Conservation (phyloP, 2,113 vertebrate species). For the Neofelis nebulosa region DNA sequence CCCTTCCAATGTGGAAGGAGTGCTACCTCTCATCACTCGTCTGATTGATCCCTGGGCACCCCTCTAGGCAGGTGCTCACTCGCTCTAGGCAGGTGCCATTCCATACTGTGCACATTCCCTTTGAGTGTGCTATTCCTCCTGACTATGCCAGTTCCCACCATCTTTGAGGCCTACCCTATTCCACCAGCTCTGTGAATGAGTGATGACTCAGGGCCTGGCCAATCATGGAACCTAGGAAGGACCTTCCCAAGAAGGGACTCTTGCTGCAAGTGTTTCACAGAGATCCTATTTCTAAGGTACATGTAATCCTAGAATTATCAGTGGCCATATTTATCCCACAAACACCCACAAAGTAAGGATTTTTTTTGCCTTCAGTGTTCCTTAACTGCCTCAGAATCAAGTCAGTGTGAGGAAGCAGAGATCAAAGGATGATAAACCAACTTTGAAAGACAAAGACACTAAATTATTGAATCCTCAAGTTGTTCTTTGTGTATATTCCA, state of each 20-base stretch:
- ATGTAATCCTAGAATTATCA: background rate
- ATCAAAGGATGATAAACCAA: background rate
- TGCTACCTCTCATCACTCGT: background rate
- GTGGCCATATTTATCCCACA: too few species aligned
- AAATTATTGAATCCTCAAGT: background rate
- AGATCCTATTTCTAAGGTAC: background rate
- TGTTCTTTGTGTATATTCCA: background rate
- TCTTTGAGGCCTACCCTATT: background rate
- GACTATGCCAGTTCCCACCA: background rate
- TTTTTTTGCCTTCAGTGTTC: background rate
- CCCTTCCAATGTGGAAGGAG: background rate
- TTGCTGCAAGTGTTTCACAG: background rate
- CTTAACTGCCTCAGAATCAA: background rate
- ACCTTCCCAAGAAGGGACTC: background rate
- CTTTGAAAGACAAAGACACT: background rate
- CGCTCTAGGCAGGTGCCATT: background rate
- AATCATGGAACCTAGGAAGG: background rate
- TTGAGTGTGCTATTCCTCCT: too few species aligned
- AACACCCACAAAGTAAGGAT: background rate
- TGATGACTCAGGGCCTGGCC: background rate
- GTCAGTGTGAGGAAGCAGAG: background rate
- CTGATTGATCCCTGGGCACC: background rate
- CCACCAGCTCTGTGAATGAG: background rate
- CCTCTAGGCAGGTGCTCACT: too few species aligned
- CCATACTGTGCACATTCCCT: background rate